Evolutionary conservation across 2,113 vertebrate species (phyloP).

Genomic region (Petromus typicus): DNA sequence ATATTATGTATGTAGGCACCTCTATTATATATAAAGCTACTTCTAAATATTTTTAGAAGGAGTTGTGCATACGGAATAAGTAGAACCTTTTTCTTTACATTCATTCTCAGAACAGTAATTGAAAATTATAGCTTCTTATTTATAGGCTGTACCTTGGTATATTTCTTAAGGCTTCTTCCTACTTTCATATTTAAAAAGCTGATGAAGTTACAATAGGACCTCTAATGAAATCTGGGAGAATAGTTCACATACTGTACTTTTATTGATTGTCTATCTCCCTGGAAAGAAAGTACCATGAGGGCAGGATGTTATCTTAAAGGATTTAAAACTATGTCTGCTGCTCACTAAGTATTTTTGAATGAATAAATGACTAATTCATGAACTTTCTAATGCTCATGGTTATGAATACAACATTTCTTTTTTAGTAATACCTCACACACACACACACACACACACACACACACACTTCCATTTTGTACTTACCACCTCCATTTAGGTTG

Average conservation of each 20-base stretch:
- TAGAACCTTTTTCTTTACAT: not conserved
- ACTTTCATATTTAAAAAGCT: not conserved
- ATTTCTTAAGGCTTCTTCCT: constrained; percentile 24
- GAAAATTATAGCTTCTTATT: constrained; percentile 25
- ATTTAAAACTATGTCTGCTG: not conserved
- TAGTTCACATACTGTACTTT: not conserved
- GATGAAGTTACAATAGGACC: not conserved
- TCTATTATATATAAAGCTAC: constrained; percentile 5
- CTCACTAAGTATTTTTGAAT: constrained; percentile 14
- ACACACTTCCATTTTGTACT: constrained; percentile 1
- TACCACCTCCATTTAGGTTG: constrained; percentile 18
- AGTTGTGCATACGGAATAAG: not conserved
- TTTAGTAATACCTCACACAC: not conserved
- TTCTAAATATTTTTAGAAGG: not conserved
- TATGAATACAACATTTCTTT: constrained; percentile 18
- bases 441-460: not conserved
- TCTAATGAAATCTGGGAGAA: not conserved
- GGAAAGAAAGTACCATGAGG: not conserved
- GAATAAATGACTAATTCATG: constrained; percentile 33
- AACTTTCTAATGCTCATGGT: constrained; percentile 27
- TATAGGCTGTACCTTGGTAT: constrained; percentile 13
- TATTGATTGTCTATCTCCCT: not conserved
- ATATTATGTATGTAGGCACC: not conserved
- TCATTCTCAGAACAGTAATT: not conserved
- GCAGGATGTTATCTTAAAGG: not conserved